Evolutionary conservation across 2,113 vertebrate genomes (phyloP), one percentile per base, ranked within the genome.

Genomic region (Physeter macrocephalus): DNA sequence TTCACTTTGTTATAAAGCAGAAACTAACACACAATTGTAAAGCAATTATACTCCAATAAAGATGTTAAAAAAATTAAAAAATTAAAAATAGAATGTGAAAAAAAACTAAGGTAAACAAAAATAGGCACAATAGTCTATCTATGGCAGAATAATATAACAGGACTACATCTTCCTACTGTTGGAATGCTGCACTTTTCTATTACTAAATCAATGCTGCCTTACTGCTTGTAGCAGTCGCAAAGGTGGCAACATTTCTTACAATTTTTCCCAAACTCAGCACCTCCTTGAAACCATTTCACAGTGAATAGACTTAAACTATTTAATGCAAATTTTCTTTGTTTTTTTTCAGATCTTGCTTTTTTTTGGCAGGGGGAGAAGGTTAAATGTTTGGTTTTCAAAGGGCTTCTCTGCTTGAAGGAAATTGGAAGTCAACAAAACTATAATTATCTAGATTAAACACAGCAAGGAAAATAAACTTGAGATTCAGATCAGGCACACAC

Each of bases 371-470:
- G 23, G n/a, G 66, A 84, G 27, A 93, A 34, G 17, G 69, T 49
- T 88, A 93, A 77, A 86, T 83, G n/a, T 62, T 94, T 96, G 84
- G 31, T 85, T 97, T 96, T 92, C 74, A 90, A 80, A 96, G 23
- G 43, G 46, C 41, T 96, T 94, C 72, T 95, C 39, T 92, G 62
- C 46, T 92, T 86, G 54, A 89, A 86, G 54, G 52, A 96, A 98
- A 97, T 0, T 77, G 71, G 89, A 96, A 93, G 66, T 97, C 93
- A 96, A 86, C 46, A 96, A 93, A 96, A 94, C 10, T 80, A 12
- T 86, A 96, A 97, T 94, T 96, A 97, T 83, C 57, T 72, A 95
- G 89, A 95, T 81, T 39, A 90, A 97, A 96, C 59, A 82, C 2
- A 92, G 41, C 83, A 82, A 97, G 82, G 54, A 92, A 93, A 96